Evolutionary conservation across 2,113 vertebrate genomes (phyloP), one percentile per base, ranked within the genome.

Genomic region (Carassius carassius): DNA sequence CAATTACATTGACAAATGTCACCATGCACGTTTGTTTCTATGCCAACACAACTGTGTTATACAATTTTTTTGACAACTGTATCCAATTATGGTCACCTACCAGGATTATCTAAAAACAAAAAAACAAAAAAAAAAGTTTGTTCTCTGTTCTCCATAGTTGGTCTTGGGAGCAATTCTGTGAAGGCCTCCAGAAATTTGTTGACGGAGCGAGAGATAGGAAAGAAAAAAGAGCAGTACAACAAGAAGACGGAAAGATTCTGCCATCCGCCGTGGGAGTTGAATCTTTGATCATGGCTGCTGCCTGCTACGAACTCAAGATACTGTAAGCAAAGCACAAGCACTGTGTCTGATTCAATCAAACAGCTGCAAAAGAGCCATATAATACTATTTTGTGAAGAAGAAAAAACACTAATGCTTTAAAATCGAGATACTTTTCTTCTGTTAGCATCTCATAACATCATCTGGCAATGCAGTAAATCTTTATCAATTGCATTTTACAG

Each of bases 261-360:
- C 25, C 70, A 51, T 63, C 82, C 23, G 86, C 82, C 13, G 21
- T 89, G 29, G 90, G 89, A 44, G 69, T 79, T 14, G 90, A 90
- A 85, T 87, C 86, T 37, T 80, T 88, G 32, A 85, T 90, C 13
- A 78, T 91, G 29, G 89, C 86, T 19, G 87, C 78, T 5, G 83
- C 87, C 3, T 76, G 77, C 32, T 91, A 88, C 12, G 63, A 86
- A 73, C n/a, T 82, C 58, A 86, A 80, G 51, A 41, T 60, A 62
- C 70, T 87, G 88, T 89, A 72, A 84, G 86, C 70, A 78, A 78
- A 78, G 56, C 60, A 44, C 77, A 63, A 41, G 32, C 32, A 62
- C 35, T 23, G 32, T 16, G 35, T 11, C 56, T 80, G 16, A 80
- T 80, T 80, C 37, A 80, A 80, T 80, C 78, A 65, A 17, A 65